Percentiles rank a stretch among this genome's conserved stretches.
phyloP scores from a whole-genome alignment of 2,888 invertebrate genomes.

The Malachius bipustulatus region DNA sequence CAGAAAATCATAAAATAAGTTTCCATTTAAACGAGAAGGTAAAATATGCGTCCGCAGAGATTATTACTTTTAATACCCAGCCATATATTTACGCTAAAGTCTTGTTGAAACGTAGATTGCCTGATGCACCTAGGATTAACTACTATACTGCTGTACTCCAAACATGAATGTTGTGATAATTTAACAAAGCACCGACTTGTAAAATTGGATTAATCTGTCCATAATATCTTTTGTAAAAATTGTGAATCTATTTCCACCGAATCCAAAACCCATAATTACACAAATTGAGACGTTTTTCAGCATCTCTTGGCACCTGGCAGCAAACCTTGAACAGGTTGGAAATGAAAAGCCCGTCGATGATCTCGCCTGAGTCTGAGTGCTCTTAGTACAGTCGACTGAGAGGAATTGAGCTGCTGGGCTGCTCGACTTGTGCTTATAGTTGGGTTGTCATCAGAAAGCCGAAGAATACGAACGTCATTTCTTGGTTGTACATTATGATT shows the following conservation, averaged over 20 bases:
- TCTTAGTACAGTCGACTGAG: slow-evolving; percentile 4
- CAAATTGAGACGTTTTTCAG: not conserved
- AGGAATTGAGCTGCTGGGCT: slow-evolving; percentile 1
- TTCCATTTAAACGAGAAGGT: slow-evolving; percentile 5
- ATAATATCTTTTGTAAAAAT: slow-evolving; percentile 5
- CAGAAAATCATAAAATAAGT: slow-evolving; percentile 5
- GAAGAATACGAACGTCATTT: slow-evolving; percentile 3
- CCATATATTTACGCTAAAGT: slow-evolving; percentile 1
- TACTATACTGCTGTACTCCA: not conserved
- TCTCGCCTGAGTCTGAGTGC: slow-evolving; percentile 4
- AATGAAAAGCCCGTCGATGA: slow-evolving; percentile 3
- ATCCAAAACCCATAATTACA: not conserved
- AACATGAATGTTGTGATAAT: not conserved
- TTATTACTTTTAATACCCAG: slow-evolving; percentile 2
- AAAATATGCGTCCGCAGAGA: slow-evolving; percentile 5
- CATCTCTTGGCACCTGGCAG: slow-evolving; percentile 2
- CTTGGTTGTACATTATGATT: slow-evolving; percentile 5
- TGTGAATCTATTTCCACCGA: slow-evolving; percentile 1
- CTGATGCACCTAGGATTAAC: slow-evolving; percentile 4
- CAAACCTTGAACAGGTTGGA: slow-evolving; percentile 7
- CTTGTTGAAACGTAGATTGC: not conserved
- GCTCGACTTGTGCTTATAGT: slow-evolving; percentile 2
- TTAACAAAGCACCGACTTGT: slow-evolving; percentile 1
- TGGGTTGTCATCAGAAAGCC: slow-evolving; percentile 1
- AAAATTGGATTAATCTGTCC: slow-evolving; percentile 6